Evolutionary conservation across 2,888 invertebrate genomes (phyloP).

Genomic region (Drosophila neutralis): DNA sequence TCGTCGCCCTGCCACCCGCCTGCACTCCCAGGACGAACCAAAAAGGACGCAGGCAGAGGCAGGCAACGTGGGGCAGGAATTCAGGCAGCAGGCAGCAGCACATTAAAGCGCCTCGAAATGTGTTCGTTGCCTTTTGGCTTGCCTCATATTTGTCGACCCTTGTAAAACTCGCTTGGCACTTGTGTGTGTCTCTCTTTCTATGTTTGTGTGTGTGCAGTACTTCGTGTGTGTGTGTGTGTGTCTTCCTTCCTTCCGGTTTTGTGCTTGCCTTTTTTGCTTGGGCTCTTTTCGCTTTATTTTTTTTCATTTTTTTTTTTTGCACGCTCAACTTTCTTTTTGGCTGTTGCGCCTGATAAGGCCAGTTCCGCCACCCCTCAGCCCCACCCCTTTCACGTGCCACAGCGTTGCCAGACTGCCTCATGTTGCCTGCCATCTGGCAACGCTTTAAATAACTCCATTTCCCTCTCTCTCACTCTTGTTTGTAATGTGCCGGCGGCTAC

Average conservation of each 20-base stretch:
- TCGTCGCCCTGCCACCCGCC: slow-evolving; percentile 8
- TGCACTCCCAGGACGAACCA: not conserved
- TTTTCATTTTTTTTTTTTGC: slow-evolving; percentile 13
- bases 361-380: not conserved
- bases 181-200: slow-evolving; percentile 7
- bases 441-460: slow-evolving; percentile 3
- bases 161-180: slow-evolving; percentile 71
- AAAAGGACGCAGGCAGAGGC: slow-evolving; percentile 13
- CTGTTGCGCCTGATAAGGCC: slow-evolving; percentile 68
- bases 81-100: slow-evolving; percentile 29
- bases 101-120: slow-evolving; percentile 74
- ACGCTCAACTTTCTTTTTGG: slow-evolving; percentile 47
- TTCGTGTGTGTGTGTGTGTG: slow-evolving; percentile 42
- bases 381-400: not conserved
- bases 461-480: not conserved
- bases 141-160: slow-evolving; percentile 78
- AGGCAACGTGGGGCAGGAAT: slow-evolving; percentile 1
- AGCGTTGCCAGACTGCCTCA: slow-evolving; percentile 40
- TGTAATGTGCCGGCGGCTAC: not conserved
- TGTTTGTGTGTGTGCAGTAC: slow-evolving; percentile 39
- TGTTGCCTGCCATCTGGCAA: slow-evolving; percentile 29
- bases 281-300: slow-evolving; percentile 38
- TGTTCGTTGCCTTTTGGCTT: slow-evolving; percentile 61
- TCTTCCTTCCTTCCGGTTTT: slow-evolving; percentile 81
- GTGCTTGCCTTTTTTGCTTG: slow-evolving; percentile 48